Conservation (phyloP, 2,797 vertebrate species). For the Protonibea diacanthus region DNA sequence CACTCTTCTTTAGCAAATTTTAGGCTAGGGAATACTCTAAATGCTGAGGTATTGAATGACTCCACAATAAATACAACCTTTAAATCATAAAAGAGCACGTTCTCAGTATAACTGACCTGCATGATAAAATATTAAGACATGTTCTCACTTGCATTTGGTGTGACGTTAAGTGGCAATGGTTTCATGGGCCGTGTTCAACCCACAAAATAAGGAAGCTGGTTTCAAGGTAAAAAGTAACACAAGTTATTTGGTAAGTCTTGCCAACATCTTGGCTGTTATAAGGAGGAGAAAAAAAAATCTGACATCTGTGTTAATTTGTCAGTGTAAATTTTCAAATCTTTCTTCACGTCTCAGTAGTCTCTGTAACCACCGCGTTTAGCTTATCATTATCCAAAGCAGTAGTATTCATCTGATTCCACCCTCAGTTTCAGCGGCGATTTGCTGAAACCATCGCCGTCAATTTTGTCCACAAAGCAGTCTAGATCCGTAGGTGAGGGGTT, state of each 20-base stretch:
- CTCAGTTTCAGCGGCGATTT: slow-evolving; percentile 86
- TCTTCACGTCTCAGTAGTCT: slow-evolving; percentile 52
- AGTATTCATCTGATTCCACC: slow-evolving; percentile 94
- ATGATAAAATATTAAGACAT: slow-evolving; percentile 42
- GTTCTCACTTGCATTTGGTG: slow-evolving; percentile 34
- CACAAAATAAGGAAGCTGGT: slow-evolving; percentile 28
- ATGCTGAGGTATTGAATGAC: slow-evolving; percentile 36
- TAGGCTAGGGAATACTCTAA: background rate
- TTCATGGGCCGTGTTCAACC: slow-evolving; percentile 24
- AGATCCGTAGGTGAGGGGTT: slow-evolving; percentile 84
- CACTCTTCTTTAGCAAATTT: background rate
- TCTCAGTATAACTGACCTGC: slow-evolving; percentile 14
- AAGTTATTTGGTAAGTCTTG: slow-evolving; percentile 30
- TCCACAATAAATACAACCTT: slow-evolving; percentile 45
- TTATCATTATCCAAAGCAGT: slow-evolving; percentile 91
- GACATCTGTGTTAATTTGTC: slow-evolving; percentile 21
- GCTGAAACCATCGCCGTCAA: slow-evolving; percentile 83
- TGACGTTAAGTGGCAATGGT: slow-evolving; percentile 35
- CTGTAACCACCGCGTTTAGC: slow-evolving; percentile 16
- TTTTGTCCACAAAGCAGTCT: slow-evolving; percentile 87
- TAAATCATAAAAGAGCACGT: slow-evolving; percentile 23
- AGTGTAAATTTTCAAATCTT: slow-evolving; percentile 17
- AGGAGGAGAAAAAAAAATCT: slow-evolving; percentile 16
- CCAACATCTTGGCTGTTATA: slow-evolving; percentile 1
- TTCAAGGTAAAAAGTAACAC: slow-evolving; percentile 36